phyloP scores from a whole-genome alignment of 1,140 invertebrate genomes.

The Thaumatotibia leucotreta region DNA sequence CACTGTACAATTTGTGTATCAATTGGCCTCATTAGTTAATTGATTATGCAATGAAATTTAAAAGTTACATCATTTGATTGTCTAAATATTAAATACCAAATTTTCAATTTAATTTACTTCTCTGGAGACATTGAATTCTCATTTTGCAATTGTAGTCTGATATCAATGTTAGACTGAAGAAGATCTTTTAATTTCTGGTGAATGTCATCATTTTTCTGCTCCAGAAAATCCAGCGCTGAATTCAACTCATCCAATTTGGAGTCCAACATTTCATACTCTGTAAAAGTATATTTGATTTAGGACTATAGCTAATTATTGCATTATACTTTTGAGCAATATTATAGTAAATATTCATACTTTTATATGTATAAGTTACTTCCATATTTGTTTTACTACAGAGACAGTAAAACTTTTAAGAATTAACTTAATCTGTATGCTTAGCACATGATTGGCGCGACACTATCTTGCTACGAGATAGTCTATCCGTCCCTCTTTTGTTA shows the following conservation, averaged over 20 bases:
- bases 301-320: background rate
- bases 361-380: too few relatives aligned
- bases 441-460: too few relatives aligned
- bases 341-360: background rate
- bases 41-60: too few relatives aligned
- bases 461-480: too few relatives aligned
- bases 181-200: conserved; percentile 83
- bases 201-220: conserved; percentile 88
- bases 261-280: conserved; percentile 68
- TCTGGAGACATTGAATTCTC: conserved; percentile 29
- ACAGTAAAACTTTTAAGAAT: too few relatives aligned
- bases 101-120: background rate
- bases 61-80: too few relatives aligned
- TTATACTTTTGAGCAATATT: background rate
- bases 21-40: too few relatives aligned
- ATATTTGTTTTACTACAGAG: too few relatives aligned
- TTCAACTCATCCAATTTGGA: conserved; percentile 86
- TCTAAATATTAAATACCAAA: background rate
- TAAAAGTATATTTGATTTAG: conserved; percentile 24
- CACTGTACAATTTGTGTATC: too few relatives aligned
- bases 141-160: conserved; percentile 80
- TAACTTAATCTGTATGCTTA: background rate
- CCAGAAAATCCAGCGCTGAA: conserved; percentile 85
- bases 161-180: conserved; percentile 84
- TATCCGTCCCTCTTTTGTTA: too few relatives aligned